Base-by-base conservation (phyloP, 2,888 invertebrate genomes). In the Trissolcus brochymenae region DNA sequence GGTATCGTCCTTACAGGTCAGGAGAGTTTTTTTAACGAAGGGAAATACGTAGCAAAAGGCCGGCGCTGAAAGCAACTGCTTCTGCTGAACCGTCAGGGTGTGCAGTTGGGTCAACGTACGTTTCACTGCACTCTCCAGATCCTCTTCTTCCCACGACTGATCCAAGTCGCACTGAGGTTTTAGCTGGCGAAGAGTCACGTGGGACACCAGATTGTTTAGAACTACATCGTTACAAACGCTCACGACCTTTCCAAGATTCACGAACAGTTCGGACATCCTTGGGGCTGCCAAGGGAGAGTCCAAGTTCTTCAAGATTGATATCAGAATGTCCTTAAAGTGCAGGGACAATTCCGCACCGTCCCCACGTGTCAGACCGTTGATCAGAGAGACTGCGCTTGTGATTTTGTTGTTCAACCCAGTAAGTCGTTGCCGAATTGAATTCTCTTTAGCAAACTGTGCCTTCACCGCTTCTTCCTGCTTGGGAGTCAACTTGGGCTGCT, bases 381-480 rank as follows among this genome's bases (percentile, higher is more conserved):
- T 83, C 78, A 92, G 83, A 0, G 92, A 92, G 2, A 91, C 90
- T 6, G 90, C 84, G 13, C 82, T 80, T 0, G 78, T 84, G 53
- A 89, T 86, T 56, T 83, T 87, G 3, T 68, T 85, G 54, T 90
- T 90, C 50, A 89, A 88, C 76, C 90, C 90, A 6, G 91, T 91
- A 35, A 98, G 89, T 80, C 93, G 92, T 50, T 92, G 91, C 79
- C 96, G 91, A 74, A 96, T 95, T 0, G 91, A 92, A 78, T 92
- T 92, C 87, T 99, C 99, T 84, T 96, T 97, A 25, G 94, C 93
- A 17, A 94, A 91, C 89, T 98, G 98, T 43, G 93, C 92, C 86
- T 95, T 95, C 60, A 98, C 93, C 0, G 94, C 94, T 88, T 99
- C 98, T 86, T 96, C 94, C 88, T 99, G 99, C 88, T 98, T 98